These are phyloP conservation scores for Agrilus cyanescens DNA, from an alignment of 2,888 invertebrate genomes.

Conservation along the genomic window DNA sequence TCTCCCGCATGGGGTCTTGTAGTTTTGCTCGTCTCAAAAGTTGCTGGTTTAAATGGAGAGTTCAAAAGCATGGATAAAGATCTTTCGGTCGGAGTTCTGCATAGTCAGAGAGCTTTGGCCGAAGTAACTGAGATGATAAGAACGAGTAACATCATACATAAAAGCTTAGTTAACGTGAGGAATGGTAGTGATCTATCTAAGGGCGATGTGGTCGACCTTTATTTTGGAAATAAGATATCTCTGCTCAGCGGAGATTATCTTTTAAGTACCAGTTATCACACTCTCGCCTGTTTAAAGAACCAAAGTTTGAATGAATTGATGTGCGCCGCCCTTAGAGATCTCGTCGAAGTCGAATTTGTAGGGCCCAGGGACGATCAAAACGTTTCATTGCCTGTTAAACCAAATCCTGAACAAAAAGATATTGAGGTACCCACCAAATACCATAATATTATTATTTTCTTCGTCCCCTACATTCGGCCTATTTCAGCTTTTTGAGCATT, in stretches of 20 bases:
- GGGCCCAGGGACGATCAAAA: constrained; percentile 74
- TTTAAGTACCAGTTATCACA: constrained; percentile 77
- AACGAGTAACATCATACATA: constrained; percentile 78
- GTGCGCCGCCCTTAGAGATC: constrained; percentile 74
- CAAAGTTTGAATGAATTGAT: constrained; percentile 76
- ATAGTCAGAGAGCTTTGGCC: constrained; percentile 77
- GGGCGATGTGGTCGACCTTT: constrained; percentile 55
- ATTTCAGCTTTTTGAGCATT: constrained; percentile 14
- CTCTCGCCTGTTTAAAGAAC: constrained; percentile 66
- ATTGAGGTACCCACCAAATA: constrained; percentile 16
- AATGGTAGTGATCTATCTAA: constrained; percentile 35
- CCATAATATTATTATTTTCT: too few species aligned
- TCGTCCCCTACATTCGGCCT: too few species aligned
- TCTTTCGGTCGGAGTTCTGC: constrained; percentile 67
- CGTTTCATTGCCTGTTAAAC: constrained; percentile 62
- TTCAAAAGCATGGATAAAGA: constrained; percentile 72
- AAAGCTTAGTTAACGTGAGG: constrained; percentile 60
- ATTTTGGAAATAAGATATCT: constrained; percentile 90
- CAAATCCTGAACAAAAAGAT: constrained; percentile 25
- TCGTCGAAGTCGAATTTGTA: constrained; percentile 79
- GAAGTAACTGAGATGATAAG: constrained; percentile 94
- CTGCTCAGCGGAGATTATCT: constrained; percentile 81
- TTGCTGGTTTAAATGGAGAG: constrained; percentile 67
- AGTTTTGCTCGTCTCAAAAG: constrained; percentile 79
- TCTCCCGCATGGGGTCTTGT: constrained; percentile 62